phyloP scores from a whole-genome alignment of 1,140 invertebrate species.

The Fopius arisanus region DNA sequence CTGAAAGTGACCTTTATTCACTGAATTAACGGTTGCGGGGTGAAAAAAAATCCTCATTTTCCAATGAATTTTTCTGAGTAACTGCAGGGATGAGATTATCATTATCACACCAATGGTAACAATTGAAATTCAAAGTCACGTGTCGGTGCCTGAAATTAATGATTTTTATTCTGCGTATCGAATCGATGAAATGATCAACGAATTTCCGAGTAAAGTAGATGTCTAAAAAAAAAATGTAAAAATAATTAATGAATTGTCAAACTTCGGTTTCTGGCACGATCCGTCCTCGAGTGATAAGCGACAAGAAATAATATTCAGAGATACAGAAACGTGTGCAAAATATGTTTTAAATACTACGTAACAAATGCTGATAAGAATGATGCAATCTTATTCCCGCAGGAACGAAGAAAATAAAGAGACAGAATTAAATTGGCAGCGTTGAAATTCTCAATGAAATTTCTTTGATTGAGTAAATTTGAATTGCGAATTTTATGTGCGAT shows the following conservation, averaged over 20 bases:
- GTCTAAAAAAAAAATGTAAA: not conserved
- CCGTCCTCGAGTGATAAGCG: not conserved
- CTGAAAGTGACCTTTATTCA: conserved; percentile 60
- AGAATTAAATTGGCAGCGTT: not conserved
- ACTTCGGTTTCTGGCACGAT: not conserved
- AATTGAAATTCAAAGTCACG: not conserved
- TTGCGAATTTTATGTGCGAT: not conserved
- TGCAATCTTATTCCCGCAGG: not conserved
- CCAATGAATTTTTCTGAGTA: not conserved
- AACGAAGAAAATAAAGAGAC: not conserved
- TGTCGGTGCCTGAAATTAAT: not conserved
- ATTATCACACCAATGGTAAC: not conserved
- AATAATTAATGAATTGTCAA: not conserved
- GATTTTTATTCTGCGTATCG: not conserved
- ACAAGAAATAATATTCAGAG: not conserved
- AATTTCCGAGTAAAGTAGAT: not conserved
- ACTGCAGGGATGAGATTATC: not conserved
- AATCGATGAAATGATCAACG: not conserved
- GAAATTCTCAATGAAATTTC: not conserved
- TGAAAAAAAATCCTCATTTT: not conserved
- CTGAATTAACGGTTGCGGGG: conserved; percentile 47
- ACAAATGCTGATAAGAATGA: not conserved
- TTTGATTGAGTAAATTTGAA: not conserved
- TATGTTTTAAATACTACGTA: no score
- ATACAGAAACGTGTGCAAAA: not conserved